A percentile compares a stretch with the other conserved stretches of the same genome.
Conservation (phyloP, 2,797 vertebrate species). For the Arnoldichthys spilopterus region DNA sequence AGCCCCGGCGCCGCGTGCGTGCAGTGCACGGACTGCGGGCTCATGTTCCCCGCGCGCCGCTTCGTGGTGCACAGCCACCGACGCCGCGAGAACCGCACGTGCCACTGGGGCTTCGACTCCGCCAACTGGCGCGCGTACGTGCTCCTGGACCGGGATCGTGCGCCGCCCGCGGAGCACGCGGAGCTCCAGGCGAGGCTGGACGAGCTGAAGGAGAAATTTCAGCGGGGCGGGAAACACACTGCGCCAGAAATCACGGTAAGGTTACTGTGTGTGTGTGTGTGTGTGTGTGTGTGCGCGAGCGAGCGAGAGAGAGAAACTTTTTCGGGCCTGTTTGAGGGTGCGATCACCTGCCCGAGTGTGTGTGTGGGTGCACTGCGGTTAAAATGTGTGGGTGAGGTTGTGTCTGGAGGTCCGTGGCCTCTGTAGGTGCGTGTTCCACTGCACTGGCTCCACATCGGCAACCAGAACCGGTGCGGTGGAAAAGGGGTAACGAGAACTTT, state of each 20-base stretch:
- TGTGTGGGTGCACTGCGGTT: not conserved
- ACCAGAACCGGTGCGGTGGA: too few relatives aligned
- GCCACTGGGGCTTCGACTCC: constrained; percentile 98
- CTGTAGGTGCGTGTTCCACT: too few relatives aligned
- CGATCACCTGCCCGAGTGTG: too few relatives aligned
- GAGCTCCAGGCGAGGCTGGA: constrained; percentile 86
- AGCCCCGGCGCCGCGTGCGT: constrained; percentile 90
- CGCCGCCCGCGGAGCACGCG: constrained; percentile 82
- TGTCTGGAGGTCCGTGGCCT: too few relatives aligned
- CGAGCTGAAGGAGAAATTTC: constrained; percentile 94
- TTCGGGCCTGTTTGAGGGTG: too few relatives aligned
- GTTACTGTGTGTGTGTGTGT: not conserved
- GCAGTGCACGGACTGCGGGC: constrained; percentile 95
- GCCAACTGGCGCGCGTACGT: constrained; percentile 96
- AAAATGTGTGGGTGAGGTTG: not conserved
- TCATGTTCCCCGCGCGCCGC: constrained; percentile 93
- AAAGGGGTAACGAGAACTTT: too few relatives aligned
- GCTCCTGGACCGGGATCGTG: constrained; percentile 92
- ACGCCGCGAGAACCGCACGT: constrained; percentile 94
- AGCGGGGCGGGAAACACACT: constrained; percentile 35
- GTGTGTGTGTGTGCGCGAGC: not conserved
- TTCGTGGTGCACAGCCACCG: constrained; percentile 98
- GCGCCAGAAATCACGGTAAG: not conserved
- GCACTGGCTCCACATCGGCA: too few relatives aligned
- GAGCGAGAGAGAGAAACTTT: too few relatives aligned